phyloP scores from a whole-genome alignment of 2,113 vertebrate genomes.

The Scolopax mira region DNA sequence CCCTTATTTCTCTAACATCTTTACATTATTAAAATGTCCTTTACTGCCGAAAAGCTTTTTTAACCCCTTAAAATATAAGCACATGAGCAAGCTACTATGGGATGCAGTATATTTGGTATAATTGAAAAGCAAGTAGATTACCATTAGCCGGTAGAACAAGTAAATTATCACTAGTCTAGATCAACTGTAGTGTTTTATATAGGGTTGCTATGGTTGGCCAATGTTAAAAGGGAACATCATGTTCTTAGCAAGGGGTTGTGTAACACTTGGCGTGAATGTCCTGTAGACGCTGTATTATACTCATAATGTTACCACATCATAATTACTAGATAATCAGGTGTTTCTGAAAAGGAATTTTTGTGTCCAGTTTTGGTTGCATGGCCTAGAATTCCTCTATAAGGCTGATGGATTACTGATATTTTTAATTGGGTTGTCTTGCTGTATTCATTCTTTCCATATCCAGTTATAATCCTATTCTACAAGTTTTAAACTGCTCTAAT shows the following conservation, averaged over 20 bases:
- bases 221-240: neutral
- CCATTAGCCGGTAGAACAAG: slow-evolving; percentile 1
- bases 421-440: neutral
- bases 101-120: neutral
- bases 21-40: neutral
- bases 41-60: neutral
- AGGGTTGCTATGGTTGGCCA: slow-evolving; percentile 21
- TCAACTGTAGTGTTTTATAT: slow-evolving; percentile 18
- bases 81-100: neutral
- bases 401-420: neutral
- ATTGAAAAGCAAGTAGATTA: neutral
- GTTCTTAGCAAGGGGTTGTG: slow-evolving; percentile 29
- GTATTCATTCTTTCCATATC: neutral
- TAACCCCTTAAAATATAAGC: neutral
- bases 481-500: neutral
- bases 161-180: slow-evolving; percentile 35
- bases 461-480: neutral
- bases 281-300: neutral
- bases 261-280: slow-evolving; percentile 27
- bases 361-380: neutral
- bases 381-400: neutral
- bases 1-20: neutral
- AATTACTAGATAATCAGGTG: slow-evolving; percentile 30
- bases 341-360: slow-evolving; percentile 33
- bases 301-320: slow-evolving; percentile 7